Evolutionary conservation across 2,888 invertebrate species (phyloP).

Genomic region (Coelopa pilipes): DNA sequence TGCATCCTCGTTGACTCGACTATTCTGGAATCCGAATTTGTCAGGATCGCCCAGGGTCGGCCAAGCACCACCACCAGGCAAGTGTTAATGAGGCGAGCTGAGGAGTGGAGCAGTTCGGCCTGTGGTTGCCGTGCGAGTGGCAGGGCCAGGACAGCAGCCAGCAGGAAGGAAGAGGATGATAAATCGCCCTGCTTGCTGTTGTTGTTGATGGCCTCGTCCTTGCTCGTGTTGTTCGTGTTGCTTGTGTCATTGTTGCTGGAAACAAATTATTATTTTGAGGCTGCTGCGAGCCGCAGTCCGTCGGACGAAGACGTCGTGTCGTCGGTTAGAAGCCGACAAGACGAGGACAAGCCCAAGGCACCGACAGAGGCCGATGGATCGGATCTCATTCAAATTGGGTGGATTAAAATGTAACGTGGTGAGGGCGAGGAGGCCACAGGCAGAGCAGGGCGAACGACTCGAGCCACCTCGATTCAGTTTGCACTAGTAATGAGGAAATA

Average conservation of each 20-base stretch:
- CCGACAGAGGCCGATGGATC: neutral
- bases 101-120: neutral
- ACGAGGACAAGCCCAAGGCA: neutral
- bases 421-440: too few relatives aligned
- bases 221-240: neutral
- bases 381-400: neutral
- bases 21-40: neutral
- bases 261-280: slow-evolving; percentile 15
- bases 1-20: neutral
- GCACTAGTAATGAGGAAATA: too few relatives aligned
- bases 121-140: slow-evolving; percentile 15
- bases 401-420: slow-evolving; percentile 14
- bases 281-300: slow-evolving; percentile 18
- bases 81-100: slow-evolving; percentile 12
- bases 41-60: too few relatives aligned
- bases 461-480: too few relatives aligned
- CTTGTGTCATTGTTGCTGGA: neutral
- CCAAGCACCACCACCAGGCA: neutral
- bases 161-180: slow-evolving; percentile 16
- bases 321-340: neutral
- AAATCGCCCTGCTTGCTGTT: slow-evolving; percentile 5
- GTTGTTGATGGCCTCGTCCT: slow-evolving; percentile 2
- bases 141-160: neutral
- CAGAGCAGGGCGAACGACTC: too few relatives aligned
- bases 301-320: slow-evolving; percentile 9